phyloP scores from a whole-genome alignment of 2,797 vertebrate genomes.

The Tympanoctomys barrerae region DNA sequence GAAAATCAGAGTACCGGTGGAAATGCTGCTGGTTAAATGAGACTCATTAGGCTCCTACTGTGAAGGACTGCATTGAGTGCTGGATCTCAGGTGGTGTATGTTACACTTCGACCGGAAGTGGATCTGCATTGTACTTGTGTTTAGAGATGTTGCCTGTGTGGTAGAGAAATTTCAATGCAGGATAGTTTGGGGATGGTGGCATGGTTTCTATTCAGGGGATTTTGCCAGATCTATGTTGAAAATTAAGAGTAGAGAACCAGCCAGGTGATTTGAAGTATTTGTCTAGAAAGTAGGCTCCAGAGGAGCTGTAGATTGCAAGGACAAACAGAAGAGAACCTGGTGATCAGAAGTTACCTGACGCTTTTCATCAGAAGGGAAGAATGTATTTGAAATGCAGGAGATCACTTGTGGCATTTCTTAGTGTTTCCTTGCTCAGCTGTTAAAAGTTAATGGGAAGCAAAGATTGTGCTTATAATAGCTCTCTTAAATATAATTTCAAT shows the following conservation, averaged over 20 bases:
- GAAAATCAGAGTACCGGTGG: no score
- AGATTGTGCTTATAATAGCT: background rate
- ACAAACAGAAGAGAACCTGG: no score
- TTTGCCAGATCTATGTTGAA: background rate
- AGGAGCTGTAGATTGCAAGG: background rate
- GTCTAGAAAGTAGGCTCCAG: background rate
- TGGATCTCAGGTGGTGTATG: background rate
- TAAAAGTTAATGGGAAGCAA: background rate
- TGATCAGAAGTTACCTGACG: no score
- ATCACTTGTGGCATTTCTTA: background rate
- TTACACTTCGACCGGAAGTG: background rate
- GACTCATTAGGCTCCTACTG: background rate
- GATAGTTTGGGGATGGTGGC: background rate
- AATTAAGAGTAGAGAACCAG: background rate
- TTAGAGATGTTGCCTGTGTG: background rate
- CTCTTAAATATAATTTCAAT: background rate
- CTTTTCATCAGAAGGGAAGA: background rate
- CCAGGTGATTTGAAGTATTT: background rate
- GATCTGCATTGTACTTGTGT: background rate
- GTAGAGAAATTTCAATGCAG: background rate
- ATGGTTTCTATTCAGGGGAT: background rate
- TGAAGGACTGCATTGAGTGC: background rate
- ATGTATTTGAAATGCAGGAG: background rate
- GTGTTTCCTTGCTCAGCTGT: background rate
- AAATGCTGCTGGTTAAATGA: background rate